Base-by-base conservation (phyloP, 2,797 vertebrate species). In the Sciaenops ocellatus region DNA sequence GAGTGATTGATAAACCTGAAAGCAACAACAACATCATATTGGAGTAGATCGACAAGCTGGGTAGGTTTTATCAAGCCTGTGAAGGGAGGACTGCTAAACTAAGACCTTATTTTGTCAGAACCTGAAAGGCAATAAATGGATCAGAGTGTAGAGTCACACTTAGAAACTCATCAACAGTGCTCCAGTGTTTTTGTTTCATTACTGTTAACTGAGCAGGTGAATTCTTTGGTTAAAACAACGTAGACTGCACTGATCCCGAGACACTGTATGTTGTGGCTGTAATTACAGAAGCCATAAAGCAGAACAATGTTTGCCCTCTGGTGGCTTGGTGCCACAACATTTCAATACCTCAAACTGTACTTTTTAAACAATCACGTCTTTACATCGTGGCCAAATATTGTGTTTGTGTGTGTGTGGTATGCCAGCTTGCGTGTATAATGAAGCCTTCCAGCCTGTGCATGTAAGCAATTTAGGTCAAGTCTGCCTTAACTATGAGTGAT, bases 381-480 rank as follows among this genome's bases (percentile, higher is more conserved):
- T 75, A 71, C 75, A 64, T 88, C 67, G 15, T 59, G 79, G 70
- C 62, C 59, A 78, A 71, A 76, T 55, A 46, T 51, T 76, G 62
- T 73, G 26, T 81, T 64, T 84, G 73, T 85, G 72, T 80, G 75
- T 81, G 62, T 87, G 56, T 64, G 26, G 56, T 77, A 72, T 73
- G 60, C 65, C 76, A 64, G 54, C 71, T 60, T 76, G 64, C 83
- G 69, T 76, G 71, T 73, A 65, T 83, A 85, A 82, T 67, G 66
- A 77, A 85, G 73, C 76, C 74, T 70, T 80, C 72, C 82, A 78
- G 84, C 69, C 79, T 76, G 62, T 80, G 89, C 83, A 87, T 84
- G 89, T 85, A 90, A 93, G 90, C 90, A 93, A 90, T 94, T 94
- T 89, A 93, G 80, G 72, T 61, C 61, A 4, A 75, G 79, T 90